A percentile compares a stretch with the other conserved stretches of the same genome.
phyloP scores from a whole-genome alignment of 2,888 invertebrate species.

The Hipparchia semele region DNA sequence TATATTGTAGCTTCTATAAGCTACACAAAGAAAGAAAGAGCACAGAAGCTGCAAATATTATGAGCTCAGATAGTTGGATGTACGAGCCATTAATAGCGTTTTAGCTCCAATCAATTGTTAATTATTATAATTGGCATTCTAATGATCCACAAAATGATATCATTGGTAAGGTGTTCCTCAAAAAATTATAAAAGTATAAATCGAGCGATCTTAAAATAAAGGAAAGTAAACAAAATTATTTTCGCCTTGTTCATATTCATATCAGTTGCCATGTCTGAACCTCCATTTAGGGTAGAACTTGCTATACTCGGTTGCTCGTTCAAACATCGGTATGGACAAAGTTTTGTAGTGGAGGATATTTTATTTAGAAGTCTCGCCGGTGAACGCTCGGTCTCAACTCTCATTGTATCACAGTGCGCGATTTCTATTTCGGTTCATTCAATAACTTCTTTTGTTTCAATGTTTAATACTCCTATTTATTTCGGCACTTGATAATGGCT shows the following conservation, averaged over 20 bases:
- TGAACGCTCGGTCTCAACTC: constrained; percentile 62
- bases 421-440: constrained; percentile 39
- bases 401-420: constrained; percentile 37
- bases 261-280: constrained; percentile 10
- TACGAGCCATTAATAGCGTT: too few relatives aligned
- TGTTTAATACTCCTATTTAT: neutral
- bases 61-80: too few relatives aligned
- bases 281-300: neutral
- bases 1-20: too few relatives aligned
- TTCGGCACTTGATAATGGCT: neutral
- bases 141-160: too few relatives aligned
- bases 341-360: constrained; percentile 72
- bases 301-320: constrained; percentile 48
- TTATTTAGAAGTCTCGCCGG: constrained; percentile 73
- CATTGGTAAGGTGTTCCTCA: too few relatives aligned
- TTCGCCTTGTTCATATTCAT: neutral
- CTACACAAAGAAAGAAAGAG: too few relatives aligned
- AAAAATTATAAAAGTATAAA: too few relatives aligned
- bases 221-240: neutral
- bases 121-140: too few relatives aligned
- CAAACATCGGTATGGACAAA: constrained; percentile 63
- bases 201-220: too few relatives aligned
- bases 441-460: constrained; percentile 29
- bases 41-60: too few relatives aligned
- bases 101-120: too few relatives aligned